A percentile compares a stretch with the other conserved stretches of the same genome.
Evolutionary conservation across 2,797 vertebrate species (phyloP).

Genomic region (Phoebastria nigripes): DNA sequence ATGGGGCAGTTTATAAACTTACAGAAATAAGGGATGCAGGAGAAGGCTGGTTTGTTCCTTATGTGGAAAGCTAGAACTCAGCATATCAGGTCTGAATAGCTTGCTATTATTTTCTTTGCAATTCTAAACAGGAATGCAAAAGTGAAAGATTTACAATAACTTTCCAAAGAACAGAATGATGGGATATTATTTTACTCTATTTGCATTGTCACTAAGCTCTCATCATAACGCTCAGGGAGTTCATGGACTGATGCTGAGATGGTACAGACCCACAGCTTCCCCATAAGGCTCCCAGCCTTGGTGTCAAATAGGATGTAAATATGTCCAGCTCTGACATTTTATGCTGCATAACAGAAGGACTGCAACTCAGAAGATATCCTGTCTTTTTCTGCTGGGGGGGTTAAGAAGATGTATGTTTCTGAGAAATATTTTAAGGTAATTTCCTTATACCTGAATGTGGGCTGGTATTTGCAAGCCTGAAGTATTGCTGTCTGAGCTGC

Average conservation of each 20-base stretch:
- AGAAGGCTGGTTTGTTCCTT: neutral
- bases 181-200: neutral
- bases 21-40: neutral
- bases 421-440: neutral
- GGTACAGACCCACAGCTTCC: neutral
- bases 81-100: neutral
- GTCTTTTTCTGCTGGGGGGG: neutral
- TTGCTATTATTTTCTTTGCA: neutral
- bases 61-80: neutral
- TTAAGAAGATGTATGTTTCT: neutral
- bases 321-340: neutral
- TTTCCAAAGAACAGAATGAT: neutral
- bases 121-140: neutral
- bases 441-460: neutral
- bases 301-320: neutral
- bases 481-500: neutral
- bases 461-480: neutral
- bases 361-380: neutral
- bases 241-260: neutral
- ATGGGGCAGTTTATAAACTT: neutral
- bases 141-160: neutral
- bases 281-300: neutral
- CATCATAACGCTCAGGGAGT: fast-evolving
- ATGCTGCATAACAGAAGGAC: neutral
- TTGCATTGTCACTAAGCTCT: neutral